These are phyloP conservation scores for Silurus lanzhouensis DNA, from an alignment of 2,797 vertebrate species.

Conservation along the genomic window DNA sequence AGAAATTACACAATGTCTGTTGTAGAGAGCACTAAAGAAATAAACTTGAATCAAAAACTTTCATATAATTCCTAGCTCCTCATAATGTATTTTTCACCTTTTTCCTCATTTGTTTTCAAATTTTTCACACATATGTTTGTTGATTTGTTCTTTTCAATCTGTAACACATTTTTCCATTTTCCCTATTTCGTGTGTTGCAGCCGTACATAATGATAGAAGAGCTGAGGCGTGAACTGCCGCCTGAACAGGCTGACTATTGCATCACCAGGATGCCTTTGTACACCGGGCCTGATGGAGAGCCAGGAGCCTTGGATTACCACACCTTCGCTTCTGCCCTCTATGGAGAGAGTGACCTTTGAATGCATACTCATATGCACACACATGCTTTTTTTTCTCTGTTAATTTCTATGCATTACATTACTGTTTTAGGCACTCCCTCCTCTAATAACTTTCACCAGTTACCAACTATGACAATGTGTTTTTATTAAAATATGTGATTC, in stretches of 20 bases:
- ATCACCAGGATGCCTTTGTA: conserved; percentile 84
- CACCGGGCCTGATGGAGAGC: conserved; percentile 73
- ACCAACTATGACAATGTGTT: background rate
- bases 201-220: conserved; percentile 84
- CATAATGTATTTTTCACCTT: too few relatives aligned
- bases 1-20: too few relatives aligned
- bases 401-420: background rate
- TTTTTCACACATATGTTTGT: background rate
- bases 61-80: too few relatives aligned
- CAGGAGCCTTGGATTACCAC: conserved; percentile 82
- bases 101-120: too few relatives aligned
- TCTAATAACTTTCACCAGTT: background rate
- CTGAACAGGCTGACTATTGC: conserved; percentile 87
- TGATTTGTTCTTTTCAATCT: background rate
- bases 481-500: background rate
- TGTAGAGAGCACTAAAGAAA: too few relatives aligned
- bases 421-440: background rate
- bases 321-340: conserved; percentile 84
- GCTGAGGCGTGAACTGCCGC: conserved; percentile 80
- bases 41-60: too few relatives aligned
- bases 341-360: conserved; percentile 83
- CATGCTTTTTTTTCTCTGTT: background rate
- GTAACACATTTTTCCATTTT: too few relatives aligned
- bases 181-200: conserved; percentile 59
- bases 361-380: conserved; percentile 64